Conservation (phyloP, 1,140 invertebrate species). For the Oncopodura yosiiana region DNA sequence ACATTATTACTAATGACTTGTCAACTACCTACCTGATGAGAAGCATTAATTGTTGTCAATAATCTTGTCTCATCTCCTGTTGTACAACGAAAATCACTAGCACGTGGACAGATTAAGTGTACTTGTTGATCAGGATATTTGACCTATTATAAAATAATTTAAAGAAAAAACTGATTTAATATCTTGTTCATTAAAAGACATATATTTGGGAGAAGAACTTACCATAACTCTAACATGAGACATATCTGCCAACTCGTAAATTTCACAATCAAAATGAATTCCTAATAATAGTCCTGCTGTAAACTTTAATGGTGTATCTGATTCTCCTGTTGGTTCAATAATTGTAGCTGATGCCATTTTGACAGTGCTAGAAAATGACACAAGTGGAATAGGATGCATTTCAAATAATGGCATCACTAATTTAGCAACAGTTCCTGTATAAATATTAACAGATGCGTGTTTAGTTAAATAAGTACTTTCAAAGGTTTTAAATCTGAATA, state of each 20-base stretch:
- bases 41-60: constrained; percentile 72
- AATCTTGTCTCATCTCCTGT: constrained; percentile 55
- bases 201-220: background rate
- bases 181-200: background rate
- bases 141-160: constrained; percentile 45
- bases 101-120: constrained; percentile 66
- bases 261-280: constrained; percentile 72
- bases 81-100: constrained; percentile 44
- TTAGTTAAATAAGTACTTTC: no score
- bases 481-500: no score
- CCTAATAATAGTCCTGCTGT: constrained; percentile 81
- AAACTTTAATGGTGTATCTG: constrained; percentile 81
- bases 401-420: constrained; percentile 67
- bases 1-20: background rate
- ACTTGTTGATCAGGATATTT: constrained; percentile 85
- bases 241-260: constrained; percentile 65
- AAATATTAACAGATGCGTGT: no score
- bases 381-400: constrained; percentile 41
- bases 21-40: constrained; percentile 58
- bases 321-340: constrained; percentile 68
- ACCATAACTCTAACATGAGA: constrained; percentile 60
- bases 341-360: constrained; percentile 69
- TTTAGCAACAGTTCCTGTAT: constrained; percentile 63
- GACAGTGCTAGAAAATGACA: constrained; percentile 39
- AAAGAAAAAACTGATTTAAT: background rate